These are phyloP conservation scores for Cariama cristata DNA, from an alignment of 2,113 vertebrate genomes.

Conservation along the genomic window DNA sequence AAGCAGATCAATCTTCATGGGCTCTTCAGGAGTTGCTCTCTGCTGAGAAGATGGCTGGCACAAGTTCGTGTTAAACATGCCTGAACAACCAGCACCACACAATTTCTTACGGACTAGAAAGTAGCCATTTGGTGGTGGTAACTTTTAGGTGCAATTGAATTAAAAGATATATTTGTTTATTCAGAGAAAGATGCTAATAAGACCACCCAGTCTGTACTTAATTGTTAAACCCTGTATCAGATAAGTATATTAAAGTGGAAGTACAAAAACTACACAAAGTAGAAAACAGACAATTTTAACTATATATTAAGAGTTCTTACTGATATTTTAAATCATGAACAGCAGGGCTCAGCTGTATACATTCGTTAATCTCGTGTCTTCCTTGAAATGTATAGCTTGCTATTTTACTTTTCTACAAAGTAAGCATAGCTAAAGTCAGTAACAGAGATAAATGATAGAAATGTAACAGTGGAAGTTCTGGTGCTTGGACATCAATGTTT, in stretches of 20 bases:
- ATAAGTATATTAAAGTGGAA: background rate
- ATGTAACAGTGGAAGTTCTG: background rate
- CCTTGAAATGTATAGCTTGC: background rate
- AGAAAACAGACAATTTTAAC: background rate
- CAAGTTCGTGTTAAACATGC: background rate
- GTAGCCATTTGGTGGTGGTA: background rate
- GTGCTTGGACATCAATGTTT: slow-evolving; percentile 17
- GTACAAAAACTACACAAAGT: background rate
- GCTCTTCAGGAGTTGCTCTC: background rate
- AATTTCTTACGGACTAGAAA: background rate
- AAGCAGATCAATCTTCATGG: background rate
- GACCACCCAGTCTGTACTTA: background rate
- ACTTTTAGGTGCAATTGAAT: background rate
- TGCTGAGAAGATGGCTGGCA: background rate
- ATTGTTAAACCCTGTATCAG: background rate
- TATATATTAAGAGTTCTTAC: background rate
- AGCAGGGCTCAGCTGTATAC: background rate
- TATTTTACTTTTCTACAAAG: background rate
- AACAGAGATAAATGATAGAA: slow-evolving; percentile 16
- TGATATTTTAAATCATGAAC: background rate
- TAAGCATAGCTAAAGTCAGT: background rate
- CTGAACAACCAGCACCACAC: background rate
- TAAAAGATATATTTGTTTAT: background rate
- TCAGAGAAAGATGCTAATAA: background rate
- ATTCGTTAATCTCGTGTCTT: background rate